Evolutionary conservation across 2,888 invertebrate species (phyloP), one percentile per base, ranked within the genome.

Genomic region (Caenorhabditis macrosperma): DNA sequence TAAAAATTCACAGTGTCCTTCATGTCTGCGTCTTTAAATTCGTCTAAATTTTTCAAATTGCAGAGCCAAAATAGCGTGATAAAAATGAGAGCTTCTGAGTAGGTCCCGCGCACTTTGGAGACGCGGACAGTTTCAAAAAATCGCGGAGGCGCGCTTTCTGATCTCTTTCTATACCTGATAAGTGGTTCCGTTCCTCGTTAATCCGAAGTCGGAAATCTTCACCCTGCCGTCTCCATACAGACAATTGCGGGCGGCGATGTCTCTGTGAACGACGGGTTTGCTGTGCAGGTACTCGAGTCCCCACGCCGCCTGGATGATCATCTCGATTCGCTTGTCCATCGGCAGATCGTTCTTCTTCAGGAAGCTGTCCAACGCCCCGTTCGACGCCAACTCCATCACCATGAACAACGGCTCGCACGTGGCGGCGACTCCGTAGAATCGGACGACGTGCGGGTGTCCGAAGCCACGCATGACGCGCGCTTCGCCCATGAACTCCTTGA

Each of bases 401-500:
- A 85, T 69, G 76, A 82, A 83, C 20, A 86, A 61, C 4, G 86
- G 86, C 55, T 86, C 86, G 10, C 38, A 33, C 5, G 71, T 78
- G 4, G 86, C 85, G 24, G 85, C 85, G 15, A 85, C 84, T 26
- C 85, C 84, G 44, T 79, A 80, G 41, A 87, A 84, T 1, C 52
- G 54, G 35, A 88, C 87, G 20, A 88, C 85, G 50, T 87, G 79
- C 15, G 69, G 64, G 54, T 88, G 88, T 35, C 77, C 74, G 68
- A 79, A 82, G 28, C 81, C 78, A 24, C 88, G 54, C 88, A 88
- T 88, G 33, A 88, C 69, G 1, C 88, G 71, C 6, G 88, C 88
- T 61, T 88, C 88, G 52, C 85, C 84, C 85, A 87, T 86, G 75
- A 88, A 87, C 71, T 86, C 85, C 63, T 85, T 86, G 76, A 86